A percentile compares a stretch with the other conserved stretches of the same genome.
phyloP scores from a whole-genome alignment of 2,797 vertebrate genomes.

The Cephalopachus bancanus region DNA sequence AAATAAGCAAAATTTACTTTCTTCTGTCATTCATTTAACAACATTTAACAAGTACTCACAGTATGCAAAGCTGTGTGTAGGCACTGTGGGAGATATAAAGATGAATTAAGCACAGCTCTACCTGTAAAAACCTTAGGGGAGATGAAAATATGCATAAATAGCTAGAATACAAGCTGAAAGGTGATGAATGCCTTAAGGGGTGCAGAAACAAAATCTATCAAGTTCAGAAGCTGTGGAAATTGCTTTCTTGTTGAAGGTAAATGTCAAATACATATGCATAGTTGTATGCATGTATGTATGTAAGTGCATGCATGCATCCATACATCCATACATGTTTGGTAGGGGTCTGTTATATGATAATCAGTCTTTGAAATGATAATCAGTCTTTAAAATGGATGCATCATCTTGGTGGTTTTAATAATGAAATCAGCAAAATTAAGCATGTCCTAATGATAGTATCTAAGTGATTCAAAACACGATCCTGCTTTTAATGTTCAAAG shows the following conservation, averaged over 20 bases:
- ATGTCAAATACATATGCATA: background rate
- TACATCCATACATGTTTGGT: background rate
- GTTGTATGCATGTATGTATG: background rate
- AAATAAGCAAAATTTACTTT: slow-evolving; percentile 47
- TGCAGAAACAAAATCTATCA: slow-evolving; percentile 18
- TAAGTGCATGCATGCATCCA: background rate
- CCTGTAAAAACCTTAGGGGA: slow-evolving; percentile 55
- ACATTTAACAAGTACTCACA: slow-evolving; percentile 41
- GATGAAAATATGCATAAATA: slow-evolving; percentile 70
- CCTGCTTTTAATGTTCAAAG: slow-evolving; percentile 50
- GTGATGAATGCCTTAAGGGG: background rate
- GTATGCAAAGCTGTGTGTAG: slow-evolving; percentile 38
- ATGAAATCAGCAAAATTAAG: background rate
- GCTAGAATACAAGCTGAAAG: slow-evolving; percentile 41
- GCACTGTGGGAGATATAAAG: background rate
- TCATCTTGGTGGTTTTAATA: background rate
- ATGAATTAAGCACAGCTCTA: slow-evolving; percentile 69
- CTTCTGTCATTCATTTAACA: slow-evolving; percentile 63
- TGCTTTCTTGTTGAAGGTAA: background rate
- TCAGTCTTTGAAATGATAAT: slow-evolving; percentile 12
- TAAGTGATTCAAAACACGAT: slow-evolving; percentile 48
- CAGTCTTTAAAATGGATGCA: background rate
- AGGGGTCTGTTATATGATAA: background rate
- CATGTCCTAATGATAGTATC: background rate
- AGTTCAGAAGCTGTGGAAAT: background rate